These are phyloP conservation scores for Montipora capricornis DNA, from an alignment of 64 coral and sea anemone species.

Conservation along the genomic window DNA sequence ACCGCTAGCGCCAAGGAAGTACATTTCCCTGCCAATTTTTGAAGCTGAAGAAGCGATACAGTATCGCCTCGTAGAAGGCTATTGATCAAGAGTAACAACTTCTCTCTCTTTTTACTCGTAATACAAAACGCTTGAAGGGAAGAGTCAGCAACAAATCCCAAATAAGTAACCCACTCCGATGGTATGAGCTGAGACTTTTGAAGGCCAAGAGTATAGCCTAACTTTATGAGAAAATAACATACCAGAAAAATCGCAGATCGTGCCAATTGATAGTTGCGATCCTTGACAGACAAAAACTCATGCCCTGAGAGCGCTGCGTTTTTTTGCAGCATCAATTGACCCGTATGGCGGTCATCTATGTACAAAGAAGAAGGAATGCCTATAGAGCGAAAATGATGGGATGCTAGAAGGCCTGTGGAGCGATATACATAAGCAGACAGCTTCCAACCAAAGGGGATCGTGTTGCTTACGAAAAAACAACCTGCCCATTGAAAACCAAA, in stretches of 20 bases:
- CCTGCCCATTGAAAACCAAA: constrained; percentile 1
- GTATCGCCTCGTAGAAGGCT: background rate
- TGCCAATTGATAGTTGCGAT: background rate
- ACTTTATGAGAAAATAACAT: constrained; percentile 11
- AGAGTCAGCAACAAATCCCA: constrained; percentile 27
- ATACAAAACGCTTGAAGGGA: background rate
- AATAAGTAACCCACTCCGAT: background rate
- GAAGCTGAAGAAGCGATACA: background rate
- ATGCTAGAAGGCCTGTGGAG: too few species aligned
- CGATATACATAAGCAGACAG: too few species aligned
- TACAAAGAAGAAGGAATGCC: too few species aligned
- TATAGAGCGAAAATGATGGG: too few species aligned
- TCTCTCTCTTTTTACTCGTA: constrained; percentile 1
- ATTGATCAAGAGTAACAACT: constrained; percentile 6
- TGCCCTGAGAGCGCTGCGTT: too few species aligned
- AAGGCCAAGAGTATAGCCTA: constrained; percentile 14
- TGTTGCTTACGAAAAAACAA: background rate
- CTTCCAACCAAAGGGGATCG: background rate
- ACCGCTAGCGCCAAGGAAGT: background rate
- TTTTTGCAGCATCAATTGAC: too few species aligned
- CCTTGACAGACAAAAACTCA: too few species aligned
- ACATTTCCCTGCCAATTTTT: constrained; percentile 40
- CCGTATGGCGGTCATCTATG: too few species aligned
- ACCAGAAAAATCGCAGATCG: background rate
- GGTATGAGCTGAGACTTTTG: background rate